Conservation (phyloP, 2,888 invertebrate genomes). For the Metellina segmentata region DNA sequence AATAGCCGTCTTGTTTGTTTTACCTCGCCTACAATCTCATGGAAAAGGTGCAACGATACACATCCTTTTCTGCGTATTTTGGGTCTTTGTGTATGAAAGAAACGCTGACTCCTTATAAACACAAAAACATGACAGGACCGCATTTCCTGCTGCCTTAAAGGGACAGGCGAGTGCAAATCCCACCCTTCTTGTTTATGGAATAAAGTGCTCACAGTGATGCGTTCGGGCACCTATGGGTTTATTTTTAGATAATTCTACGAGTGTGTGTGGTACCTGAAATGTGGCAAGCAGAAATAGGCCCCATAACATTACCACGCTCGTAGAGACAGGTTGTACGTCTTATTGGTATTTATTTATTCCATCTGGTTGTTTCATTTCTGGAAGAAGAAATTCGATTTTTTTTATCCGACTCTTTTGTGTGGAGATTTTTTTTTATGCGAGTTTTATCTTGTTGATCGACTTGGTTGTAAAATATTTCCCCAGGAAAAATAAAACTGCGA, state of each 20-base stretch:
- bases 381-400: neutral
- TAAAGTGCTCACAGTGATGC: conserved; percentile 18
- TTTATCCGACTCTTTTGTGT: neutral
- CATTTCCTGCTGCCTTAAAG: conserved; percentile 11
- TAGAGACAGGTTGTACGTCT: neutral
- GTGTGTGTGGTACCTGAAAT: neutral
- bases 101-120: conserved; percentile 26
- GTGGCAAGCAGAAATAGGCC: conserved; percentile 22
- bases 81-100: neutral
- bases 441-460: too few relatives aligned
- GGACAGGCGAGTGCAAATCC: conserved; percentile 16
- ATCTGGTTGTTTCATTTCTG: neutral
- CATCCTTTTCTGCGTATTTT: conserved; percentile 20
- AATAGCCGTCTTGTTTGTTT: conserved; percentile 40
- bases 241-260: conserved; percentile 22
- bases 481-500: neutral
- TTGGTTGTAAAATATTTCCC: neutral
- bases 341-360: conserved; percentile 48
- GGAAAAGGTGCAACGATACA: conserved; percentile 25
- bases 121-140: conserved; percentile 14
- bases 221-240: neutral
- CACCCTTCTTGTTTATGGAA: conserved; percentile 12
- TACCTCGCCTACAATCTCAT: neutral
- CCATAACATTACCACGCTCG: neutral
- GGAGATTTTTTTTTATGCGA: too few relatives aligned